phyloP scores from a whole-genome alignment of 1,140 invertebrate species.

The Lepidotrigona ventralis region DNA sequence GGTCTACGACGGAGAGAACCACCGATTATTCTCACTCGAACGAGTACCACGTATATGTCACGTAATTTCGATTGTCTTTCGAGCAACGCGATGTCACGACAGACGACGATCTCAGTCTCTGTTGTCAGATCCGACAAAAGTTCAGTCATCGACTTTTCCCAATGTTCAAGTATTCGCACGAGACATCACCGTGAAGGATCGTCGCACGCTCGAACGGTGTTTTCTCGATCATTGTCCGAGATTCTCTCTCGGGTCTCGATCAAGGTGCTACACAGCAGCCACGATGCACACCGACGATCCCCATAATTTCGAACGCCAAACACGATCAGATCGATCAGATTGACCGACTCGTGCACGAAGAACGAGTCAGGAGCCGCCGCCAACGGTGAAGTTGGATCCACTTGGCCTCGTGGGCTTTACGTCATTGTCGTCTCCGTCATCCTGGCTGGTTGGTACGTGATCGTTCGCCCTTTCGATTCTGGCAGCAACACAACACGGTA shows the following conservation, averaged over 20 bases:
- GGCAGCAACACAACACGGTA: background rate
- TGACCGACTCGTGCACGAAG: background rate
- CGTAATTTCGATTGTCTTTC: background rate
- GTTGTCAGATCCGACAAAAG: background rate
- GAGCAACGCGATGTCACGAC: background rate
- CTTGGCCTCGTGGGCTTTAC: conserved; percentile 52
- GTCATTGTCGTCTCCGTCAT: conserved; percentile 43
- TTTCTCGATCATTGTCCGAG: background rate
- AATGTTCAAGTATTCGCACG: background rate
- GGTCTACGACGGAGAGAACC: background rate
- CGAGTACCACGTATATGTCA: background rate
- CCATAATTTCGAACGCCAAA: background rate
- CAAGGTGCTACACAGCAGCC: background rate
- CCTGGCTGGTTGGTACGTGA: conserved; percentile 30
- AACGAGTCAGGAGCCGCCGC: background rate
- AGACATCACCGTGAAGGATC: background rate
- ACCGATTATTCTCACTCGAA: no score
- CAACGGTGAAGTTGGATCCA: background rate
- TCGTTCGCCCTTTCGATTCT: conserved; percentile 15
- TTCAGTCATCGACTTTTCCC: conserved; percentile 30
- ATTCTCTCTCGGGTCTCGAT: background rate
- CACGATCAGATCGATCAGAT: no score
- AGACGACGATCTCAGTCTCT: background rate
- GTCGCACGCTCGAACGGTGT: background rate
- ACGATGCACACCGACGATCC: background rate